Conservation (phyloP, 2,113 vertebrate genomes). For the Pseudorasbora parva region DNA sequence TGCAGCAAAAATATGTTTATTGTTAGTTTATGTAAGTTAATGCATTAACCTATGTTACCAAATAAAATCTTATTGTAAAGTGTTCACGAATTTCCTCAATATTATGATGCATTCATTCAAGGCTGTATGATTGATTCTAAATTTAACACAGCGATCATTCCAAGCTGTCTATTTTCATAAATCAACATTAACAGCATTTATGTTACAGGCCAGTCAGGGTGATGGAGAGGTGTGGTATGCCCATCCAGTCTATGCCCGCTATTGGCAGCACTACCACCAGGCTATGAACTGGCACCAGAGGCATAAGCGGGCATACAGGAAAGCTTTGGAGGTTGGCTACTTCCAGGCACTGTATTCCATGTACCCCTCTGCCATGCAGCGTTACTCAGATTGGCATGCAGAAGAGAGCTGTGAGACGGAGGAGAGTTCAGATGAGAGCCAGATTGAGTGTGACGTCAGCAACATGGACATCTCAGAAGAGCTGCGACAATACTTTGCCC, state of each 20-base stretch:
- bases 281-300: constrained; percentile 87
- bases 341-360: constrained; percentile 45
- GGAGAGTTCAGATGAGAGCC: constrained; percentile 68
- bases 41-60: too few species aligned
- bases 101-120: not conserved
- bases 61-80: too few species aligned
- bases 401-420: constrained; percentile 56
- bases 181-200: not conserved
- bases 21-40: too few species aligned
- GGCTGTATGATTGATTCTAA: not conserved
- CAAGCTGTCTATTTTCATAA: not conserved
- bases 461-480: constrained; percentile 97
- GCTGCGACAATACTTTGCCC: constrained; percentile 90
- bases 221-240: constrained; percentile 74
- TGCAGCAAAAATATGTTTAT: too few species aligned
- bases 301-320: constrained; percentile 84
- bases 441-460: constrained; percentile 88
- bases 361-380: constrained; percentile 36
- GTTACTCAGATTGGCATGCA: constrained; percentile 66
- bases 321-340: constrained; percentile 76
- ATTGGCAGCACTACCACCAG: constrained; percentile 91
- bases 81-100: not conserved
- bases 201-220: constrained; percentile 40
- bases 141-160: not conserved
- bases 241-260: constrained; percentile 79